Base-by-base conservation (phyloP, 2,888 invertebrate genomes). In the Ormyrus nitidulus region DNA sequence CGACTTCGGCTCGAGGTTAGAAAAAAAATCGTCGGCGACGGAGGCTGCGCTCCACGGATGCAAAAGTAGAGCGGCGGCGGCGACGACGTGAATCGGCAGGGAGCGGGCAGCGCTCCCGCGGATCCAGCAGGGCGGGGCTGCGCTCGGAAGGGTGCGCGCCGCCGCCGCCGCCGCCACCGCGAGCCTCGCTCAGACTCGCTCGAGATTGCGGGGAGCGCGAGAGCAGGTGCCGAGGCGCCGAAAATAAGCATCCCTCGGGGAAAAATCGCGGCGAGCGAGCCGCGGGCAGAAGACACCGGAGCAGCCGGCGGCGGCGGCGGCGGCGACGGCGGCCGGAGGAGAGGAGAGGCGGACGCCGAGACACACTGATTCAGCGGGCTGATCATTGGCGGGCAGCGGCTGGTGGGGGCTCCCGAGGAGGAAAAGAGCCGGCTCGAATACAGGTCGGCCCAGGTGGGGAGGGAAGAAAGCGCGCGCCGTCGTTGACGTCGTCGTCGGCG, bases 381-480 rank as follows among this genome's bases (percentile, higher is more conserved):
- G 88, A 89, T 89, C 89, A 89, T 89, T 89, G 89, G 89, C 85
- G 89, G 89, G 87, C 88, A 87, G 85, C 83, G 79, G 53, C 76
- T 73, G 76, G 72, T 75, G 65, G 72, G 54, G 78, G 66, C 66
- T 13, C 56, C 9, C 54, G 13, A 54, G 69, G 66, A 70, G 58
- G 65, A 74, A 70, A 54, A 71, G 58, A 44, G 48, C 74, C 34
- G 58, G 82, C 82, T 34, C 82, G 83, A 83, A 82, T 81, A 83
- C 84, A 83, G 83, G 83, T 76, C 80, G 81, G 77, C 61, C 53
- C 84, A 81, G 83, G 84, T 84, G 82, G 83, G 81, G 65, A 56
- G 73, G 65, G 65, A 88, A 71, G 70, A 56, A 58, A 75, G 72
- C 61, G 48, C 48, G 54, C 59, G 74, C 77, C 74, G 62, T 49